A percentile compares a stretch with the other conserved stretches of the same genome.
Conservation (phyloP, 2,797 vertebrate species). For the Helicolenus hilgendorfi region DNA sequence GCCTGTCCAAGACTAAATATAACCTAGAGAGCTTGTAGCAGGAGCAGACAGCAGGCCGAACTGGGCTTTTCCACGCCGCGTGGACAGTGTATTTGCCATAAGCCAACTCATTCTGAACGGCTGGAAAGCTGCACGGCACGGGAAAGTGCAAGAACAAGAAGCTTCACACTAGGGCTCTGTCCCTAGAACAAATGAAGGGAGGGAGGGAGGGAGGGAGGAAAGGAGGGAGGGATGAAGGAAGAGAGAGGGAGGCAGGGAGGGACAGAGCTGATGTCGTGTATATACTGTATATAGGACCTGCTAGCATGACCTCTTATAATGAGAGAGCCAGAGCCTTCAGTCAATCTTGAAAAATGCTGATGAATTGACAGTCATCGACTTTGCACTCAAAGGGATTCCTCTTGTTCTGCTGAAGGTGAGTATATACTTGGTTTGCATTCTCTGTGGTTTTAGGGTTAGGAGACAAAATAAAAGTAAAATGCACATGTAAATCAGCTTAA, state of each 20-base stretch:
- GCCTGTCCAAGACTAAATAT: constrained; percentile 83
- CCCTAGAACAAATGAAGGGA: constrained; percentile 75
- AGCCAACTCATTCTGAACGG: constrained; percentile 71
- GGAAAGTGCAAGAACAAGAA: constrained; percentile 73
- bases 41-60: constrained; percentile 54
- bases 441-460: not conserved
- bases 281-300: constrained; percentile 43
- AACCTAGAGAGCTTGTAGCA: constrained; percentile 69
- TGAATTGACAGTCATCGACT: not conserved
- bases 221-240: not conserved
- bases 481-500: not conserved
- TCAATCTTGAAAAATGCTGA: not conserved
- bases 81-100: constrained; percentile 69
- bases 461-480: not conserved
- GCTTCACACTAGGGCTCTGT: constrained; percentile 75
- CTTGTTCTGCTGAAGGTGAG: not conserved
- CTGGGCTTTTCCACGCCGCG: constrained; percentile 77
- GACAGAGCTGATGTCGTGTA: constrained; percentile 47
- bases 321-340: not conserved
- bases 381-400: not conserved
- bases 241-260: constrained; percentile 9
- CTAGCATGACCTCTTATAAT: constrained; percentile 48
- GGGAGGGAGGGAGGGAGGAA: constrained; percentile 11
- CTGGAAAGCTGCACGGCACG: constrained; percentile 62
- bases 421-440: not conserved